phyloP scores from a whole-genome alignment of 1,140 invertebrate genomes.

The Diuraphis noxia region DNA sequence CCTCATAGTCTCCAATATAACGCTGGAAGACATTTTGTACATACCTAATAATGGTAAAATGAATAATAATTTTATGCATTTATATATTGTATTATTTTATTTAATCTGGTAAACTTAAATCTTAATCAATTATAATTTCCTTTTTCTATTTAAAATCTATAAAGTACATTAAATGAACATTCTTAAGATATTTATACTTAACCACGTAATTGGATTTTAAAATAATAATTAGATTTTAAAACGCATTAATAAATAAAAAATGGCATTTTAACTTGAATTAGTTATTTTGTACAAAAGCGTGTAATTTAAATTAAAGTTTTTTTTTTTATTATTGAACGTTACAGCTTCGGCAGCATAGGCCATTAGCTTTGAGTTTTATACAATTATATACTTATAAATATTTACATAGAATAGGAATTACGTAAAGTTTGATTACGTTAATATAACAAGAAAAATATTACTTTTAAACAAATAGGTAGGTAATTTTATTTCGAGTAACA shows the following conservation, averaged over 20 bases:
- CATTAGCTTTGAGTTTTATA: too few species aligned
- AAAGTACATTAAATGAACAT: neutral
- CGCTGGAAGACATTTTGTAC: neutral
- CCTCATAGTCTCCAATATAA: neutral
- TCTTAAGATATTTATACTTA: neutral
- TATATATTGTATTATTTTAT: neutral
- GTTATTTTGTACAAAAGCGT: neutral
- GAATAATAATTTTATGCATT: neutral
- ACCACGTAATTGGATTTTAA: neutral
- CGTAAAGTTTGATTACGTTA: neutral
- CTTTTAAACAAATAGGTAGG: neutral
- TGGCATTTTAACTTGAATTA: neutral
- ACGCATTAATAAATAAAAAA: neutral
- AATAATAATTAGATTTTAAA: slow-evolving; percentile 2
- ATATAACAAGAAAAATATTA: neutral
- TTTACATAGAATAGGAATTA: too few species aligned
- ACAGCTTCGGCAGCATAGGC: too few species aligned
- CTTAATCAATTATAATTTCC: neutral
- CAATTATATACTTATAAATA: too few species aligned
- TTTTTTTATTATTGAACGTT: too few species aligned
- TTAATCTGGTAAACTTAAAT: neutral
- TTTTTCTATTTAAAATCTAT: neutral
- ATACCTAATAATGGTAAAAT: neutral
- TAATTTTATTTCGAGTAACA: neutral
- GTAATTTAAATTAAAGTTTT: neutral